Evolutionary conservation across 2,113 vertebrate species (phyloP).

Genomic region (Hypocryptadius cinnamomeus): DNA sequence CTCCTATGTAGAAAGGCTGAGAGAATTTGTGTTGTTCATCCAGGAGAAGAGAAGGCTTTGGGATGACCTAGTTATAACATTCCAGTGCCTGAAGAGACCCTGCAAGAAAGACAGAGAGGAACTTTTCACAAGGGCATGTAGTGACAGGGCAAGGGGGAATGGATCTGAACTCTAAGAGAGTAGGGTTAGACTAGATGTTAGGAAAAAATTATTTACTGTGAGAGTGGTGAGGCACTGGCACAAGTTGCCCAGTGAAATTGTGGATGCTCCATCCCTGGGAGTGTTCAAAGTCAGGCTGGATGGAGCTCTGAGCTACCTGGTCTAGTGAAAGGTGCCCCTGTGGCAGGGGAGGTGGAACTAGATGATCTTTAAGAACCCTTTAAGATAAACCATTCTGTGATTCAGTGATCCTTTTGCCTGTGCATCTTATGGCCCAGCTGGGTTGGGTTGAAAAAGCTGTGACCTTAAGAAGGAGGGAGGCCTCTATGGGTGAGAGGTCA

Average conservation of each 20-base stretch:
- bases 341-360: background rate
- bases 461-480: background rate
- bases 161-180: background rate
- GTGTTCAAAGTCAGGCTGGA: background rate
- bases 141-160: background rate
- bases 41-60: background rate
- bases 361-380: background rate
- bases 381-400: background rate
- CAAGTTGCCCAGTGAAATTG: background rate
- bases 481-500: background rate
- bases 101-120: background rate
- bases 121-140: background rate
- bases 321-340: background rate
- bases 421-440: background rate
- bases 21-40: background rate
- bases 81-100: background rate
- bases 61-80: background rate
- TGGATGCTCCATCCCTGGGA: background rate
- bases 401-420: background rate
- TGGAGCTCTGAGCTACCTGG: background rate
- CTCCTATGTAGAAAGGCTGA: background rate
- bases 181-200: background rate
- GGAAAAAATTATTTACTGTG: background rate
- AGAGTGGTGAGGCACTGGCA: background rate
- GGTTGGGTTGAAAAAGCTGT: background rate